phyloP scores from a whole-genome alignment of 2,113 vertebrate species.

The Orycteropus afer region DNA sequence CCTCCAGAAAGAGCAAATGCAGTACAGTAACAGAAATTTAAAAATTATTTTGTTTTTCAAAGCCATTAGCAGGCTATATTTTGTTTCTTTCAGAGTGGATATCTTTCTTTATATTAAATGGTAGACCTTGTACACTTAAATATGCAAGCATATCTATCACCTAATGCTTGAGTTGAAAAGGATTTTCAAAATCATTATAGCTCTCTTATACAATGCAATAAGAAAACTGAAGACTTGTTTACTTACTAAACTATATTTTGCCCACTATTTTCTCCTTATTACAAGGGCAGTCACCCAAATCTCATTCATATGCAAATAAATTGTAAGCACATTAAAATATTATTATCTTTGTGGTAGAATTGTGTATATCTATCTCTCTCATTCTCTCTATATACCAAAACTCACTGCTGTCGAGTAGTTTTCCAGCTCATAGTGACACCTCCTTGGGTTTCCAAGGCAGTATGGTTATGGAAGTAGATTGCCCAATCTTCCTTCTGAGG shows the following conservation, averaged over 20 bases:
- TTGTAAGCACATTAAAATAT: conserved; percentile 36
- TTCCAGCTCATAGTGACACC: too few relatives aligned
- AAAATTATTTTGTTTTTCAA: background rate
- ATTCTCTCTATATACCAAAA: too few relatives aligned
- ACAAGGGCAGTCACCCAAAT: conserved; percentile 1
- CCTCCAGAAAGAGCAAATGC: background rate
- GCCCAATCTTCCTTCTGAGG: too few relatives aligned
- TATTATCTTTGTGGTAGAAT: background rate
- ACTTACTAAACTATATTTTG: background rate
- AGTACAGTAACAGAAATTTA: background rate
- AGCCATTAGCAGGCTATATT: background rate
- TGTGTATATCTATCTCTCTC: too few relatives aligned
- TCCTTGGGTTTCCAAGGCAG: too few relatives aligned
- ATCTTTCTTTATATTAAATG: background rate
- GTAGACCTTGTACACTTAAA: background rate
- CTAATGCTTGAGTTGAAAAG: background rate
- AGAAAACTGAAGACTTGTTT: conserved; percentile 42
- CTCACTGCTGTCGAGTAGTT: too few relatives aligned
- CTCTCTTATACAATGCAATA: background rate
- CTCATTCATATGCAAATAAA: conserved; percentile 46
- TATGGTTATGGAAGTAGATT: too few relatives aligned
- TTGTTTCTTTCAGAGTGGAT: background rate
- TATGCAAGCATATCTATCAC: background rate
- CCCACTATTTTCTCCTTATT: background rate
- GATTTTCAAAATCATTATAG: background rate